These are phyloP conservation scores for Danionella cerebrum DNA, from an alignment of 2,113 vertebrate species.

Conservation along the genomic window DNA sequence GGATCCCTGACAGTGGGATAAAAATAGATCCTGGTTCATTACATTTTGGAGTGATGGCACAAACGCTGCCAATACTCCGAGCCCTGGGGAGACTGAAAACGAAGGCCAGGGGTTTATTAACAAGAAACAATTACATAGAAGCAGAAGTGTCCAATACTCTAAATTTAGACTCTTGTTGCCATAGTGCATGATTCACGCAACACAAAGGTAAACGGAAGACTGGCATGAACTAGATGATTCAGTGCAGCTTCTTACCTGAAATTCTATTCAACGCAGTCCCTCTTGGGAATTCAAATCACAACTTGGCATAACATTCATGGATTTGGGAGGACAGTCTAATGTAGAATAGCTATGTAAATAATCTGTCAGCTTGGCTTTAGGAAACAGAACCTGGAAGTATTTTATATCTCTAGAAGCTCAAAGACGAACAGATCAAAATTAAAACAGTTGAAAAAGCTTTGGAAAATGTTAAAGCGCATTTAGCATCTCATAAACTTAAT, in stretches of 20 bases:
- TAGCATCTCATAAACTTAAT: no score
- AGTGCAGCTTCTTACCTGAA: not conserved
- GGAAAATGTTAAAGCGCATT: no score
- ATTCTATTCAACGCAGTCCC: not conserved
- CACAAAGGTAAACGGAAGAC: not conserved
- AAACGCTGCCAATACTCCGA: not conserved
- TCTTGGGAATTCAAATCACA: not conserved
- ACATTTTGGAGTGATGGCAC: not conserved
- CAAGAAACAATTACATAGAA: conserved; percentile 12
- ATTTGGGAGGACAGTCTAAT: not conserved
- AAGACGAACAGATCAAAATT: no score
- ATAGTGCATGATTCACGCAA: not conserved
- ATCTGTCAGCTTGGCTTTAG: no score
- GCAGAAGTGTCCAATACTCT: not conserved
- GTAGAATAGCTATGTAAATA: no score
- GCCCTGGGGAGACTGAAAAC: not conserved
- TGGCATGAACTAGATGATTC: not conserved
- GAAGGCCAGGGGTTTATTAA: conserved; percentile 13
- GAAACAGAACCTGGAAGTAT: no score
- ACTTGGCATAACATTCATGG: not conserved
- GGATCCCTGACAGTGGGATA: not conserved
- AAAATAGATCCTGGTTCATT: conserved; percentile 12
- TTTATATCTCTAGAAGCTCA: no score
- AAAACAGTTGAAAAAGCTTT: no score
- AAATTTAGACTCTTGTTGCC: conserved; percentile 5